Evolutionary conservation across 2,888 invertebrate genomes (phyloP).

Genomic region (Parnassius mnemosyne): DNA sequence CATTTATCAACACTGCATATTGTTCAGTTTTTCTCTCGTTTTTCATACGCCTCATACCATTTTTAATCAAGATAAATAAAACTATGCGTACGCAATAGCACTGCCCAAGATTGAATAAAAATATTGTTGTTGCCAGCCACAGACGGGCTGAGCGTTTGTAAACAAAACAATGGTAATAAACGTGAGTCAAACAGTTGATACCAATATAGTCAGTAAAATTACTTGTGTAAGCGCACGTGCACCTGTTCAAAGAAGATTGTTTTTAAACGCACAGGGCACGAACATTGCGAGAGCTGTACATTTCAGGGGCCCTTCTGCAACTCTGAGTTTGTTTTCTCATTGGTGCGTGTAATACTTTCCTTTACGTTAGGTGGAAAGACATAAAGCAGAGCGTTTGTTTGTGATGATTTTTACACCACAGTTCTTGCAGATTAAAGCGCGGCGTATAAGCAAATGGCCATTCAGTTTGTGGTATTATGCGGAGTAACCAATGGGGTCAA

Average conservation of each 20-base stretch:
- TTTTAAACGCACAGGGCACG: constrained; percentile 44
- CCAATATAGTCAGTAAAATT: constrained; percentile 46
- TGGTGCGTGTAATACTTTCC: constrained; percentile 22
- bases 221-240: constrained; percentile 64
- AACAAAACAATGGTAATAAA: constrained; percentile 39
- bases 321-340: constrained; percentile 32
- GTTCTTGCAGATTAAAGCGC: constrained; percentile 3
- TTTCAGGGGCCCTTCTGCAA: constrained; percentile 33
- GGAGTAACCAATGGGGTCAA: constrained; percentile 21
- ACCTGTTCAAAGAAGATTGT: constrained; percentile 72
- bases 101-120: constrained; percentile 26
- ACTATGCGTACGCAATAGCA: constrained; percentile 17
- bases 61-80: constrained; percentile 15
- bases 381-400: constrained; percentile 15
- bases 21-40: constrained; percentile 29
- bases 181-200: constrained; percentile 52
- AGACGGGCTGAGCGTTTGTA: constrained; percentile 33
- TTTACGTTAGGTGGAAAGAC: constrained; percentile 27
- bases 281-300: constrained; percentile 34
- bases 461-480: constrained; percentile 5
- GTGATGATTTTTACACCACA: constrained; percentile 16
- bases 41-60: constrained; percentile 5
- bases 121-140: constrained; percentile 29
- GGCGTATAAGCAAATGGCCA: constrained; percentile 2
- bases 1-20: constrained; percentile 41